Evolutionary conservation across 2,888 invertebrate genomes (phyloP).

Genomic region (Eristalinus aeneus): DNA sequence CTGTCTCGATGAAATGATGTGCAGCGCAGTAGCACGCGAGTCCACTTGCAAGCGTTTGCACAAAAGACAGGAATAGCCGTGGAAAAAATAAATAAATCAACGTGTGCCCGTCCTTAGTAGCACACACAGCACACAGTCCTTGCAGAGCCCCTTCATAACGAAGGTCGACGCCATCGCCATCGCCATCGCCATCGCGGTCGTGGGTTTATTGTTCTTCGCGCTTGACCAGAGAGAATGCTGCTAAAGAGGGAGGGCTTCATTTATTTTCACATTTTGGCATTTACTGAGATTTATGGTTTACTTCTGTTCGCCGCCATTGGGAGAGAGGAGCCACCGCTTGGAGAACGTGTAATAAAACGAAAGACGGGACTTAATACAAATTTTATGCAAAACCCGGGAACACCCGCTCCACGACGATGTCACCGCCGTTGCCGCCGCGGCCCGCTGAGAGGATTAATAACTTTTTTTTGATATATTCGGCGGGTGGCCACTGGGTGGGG

Average conservation of each 20-base stretch:
- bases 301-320: slow-evolving; percentile 23
- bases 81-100: neutral
- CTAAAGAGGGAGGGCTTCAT: slow-evolving; percentile 45
- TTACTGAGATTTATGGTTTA: slow-evolving; percentile 68
- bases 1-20: slow-evolving; percentile 57
- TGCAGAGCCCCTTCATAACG: slow-evolving; percentile 16
- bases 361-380: slow-evolving; percentile 27
- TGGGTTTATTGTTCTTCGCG: slow-evolving; percentile 37
- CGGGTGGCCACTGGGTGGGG: neutral
- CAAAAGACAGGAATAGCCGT: slow-evolving; percentile 52
- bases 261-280: slow-evolving; percentile 67
- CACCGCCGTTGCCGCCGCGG: too few relatives aligned
- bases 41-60: slow-evolving; percentile 46
- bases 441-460: slow-evolving; percentile 22
- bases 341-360: neutral
- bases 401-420: neutral
- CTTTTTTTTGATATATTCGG: slow-evolving; percentile 27
- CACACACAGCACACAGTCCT: slow-evolving; percentile 16
- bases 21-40: slow-evolving; percentile 60
- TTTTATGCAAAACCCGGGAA: slow-evolving; percentile 41
- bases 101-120: neutral
- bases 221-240: slow-evolving; percentile 41
- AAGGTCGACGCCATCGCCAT: slow-evolving; percentile 39
- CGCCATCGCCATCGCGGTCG: neutral
- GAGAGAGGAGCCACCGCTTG: neutral